Conservation (phyloP, 2,888 invertebrate species). For the Sphaeridia pumilis region DNA sequence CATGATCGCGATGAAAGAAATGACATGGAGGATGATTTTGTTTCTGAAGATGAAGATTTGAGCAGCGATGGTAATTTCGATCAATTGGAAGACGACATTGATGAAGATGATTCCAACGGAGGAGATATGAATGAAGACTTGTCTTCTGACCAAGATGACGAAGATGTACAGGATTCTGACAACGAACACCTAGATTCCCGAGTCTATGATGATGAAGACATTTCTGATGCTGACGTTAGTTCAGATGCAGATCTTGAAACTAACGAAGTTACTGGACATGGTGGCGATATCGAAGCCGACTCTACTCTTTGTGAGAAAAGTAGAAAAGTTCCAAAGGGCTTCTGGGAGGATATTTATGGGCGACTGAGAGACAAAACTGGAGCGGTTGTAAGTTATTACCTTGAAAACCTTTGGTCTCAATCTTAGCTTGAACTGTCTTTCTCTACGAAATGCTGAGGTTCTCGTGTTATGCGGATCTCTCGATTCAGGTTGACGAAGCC, state of each 20-base stretch:
- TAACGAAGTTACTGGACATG: slow-evolving; percentile 14
- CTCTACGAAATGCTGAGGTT: background rate
- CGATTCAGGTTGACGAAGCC: slow-evolving; percentile 19
- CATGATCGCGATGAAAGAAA: slow-evolving; percentile 36
- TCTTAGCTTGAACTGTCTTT: background rate
- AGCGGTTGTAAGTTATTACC: slow-evolving; percentile 48
- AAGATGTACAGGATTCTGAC: slow-evolving; percentile 19
- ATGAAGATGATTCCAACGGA: slow-evolving; percentile 32
- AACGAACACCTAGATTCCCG: no score
- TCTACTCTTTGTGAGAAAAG: background rate
- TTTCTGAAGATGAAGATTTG: slow-evolving; percentile 24
- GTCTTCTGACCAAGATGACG: slow-evolving; percentile 17
- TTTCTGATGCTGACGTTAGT: background rate
- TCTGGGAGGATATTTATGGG: slow-evolving; percentile 90
- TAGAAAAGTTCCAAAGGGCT: no score
- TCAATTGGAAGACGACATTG: slow-evolving; percentile 23
- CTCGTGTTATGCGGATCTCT: background rate
- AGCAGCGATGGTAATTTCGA: slow-evolving; percentile 24
- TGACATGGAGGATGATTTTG: slow-evolving; percentile 21
- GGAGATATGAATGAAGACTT: slow-evolving; percentile 26
- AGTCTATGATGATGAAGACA: background rate
- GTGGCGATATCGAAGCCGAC: background rate
- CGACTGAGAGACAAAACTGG: slow-evolving; percentile 69
- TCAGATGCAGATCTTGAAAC: background rate
- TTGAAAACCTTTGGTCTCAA: background rate